A percentile compares a stretch with the other conserved stretches of the same genome.
Conservation (phyloP, 1,140 invertebrate genomes). For the Drosophila pallidifrons region DNA sequence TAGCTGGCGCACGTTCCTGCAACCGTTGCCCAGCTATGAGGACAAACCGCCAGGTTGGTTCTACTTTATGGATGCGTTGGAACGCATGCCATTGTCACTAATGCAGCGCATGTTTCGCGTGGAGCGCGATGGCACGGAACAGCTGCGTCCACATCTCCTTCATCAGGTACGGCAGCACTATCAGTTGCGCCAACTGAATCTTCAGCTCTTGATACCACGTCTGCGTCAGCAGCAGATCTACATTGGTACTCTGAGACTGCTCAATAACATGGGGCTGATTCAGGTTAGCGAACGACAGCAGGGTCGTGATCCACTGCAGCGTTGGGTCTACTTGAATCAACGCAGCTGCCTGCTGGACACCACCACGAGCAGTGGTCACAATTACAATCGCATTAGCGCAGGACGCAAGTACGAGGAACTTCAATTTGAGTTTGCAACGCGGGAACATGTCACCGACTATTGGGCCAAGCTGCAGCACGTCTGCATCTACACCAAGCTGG, state of each 20-base stretch:
- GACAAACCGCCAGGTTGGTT: constrained; percentile 90
- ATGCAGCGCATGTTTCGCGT: constrained; percentile 90
- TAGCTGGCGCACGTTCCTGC: constrained; percentile 91
- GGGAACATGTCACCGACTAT: constrained; percentile 88
- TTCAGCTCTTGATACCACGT: constrained; percentile 55
- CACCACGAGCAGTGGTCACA: constrained; percentile 86
- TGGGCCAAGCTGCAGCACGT: constrained; percentile 91
- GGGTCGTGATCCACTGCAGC: constrained; percentile 89
- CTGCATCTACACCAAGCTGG: constrained; percentile 89
- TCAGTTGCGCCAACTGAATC: constrained; percentile 86
- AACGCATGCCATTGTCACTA: constrained; percentile 90
- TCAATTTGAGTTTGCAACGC: constrained; percentile 87
- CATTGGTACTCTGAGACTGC: constrained; percentile 86
- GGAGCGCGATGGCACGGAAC: constrained; percentile 86
- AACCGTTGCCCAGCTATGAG: constrained; percentile 88
- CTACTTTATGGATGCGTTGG: constrained; percentile 90
- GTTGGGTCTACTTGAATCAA: constrained; percentile 90
- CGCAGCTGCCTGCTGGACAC: constrained; percentile 89
- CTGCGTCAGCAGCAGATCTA: constrained; percentile 88
- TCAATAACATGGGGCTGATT: constrained; percentile 90
- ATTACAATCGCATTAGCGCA: constrained; percentile 88
- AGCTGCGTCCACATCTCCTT: constrained; percentile 87
- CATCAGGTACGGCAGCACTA: constrained; percentile 90
- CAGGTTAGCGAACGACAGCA: constrained; percentile 86
- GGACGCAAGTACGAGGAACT: constrained; percentile 87